Conservation (phyloP, 1,140 invertebrate genomes). For the Polypedilum vanderplanki region DNA sequence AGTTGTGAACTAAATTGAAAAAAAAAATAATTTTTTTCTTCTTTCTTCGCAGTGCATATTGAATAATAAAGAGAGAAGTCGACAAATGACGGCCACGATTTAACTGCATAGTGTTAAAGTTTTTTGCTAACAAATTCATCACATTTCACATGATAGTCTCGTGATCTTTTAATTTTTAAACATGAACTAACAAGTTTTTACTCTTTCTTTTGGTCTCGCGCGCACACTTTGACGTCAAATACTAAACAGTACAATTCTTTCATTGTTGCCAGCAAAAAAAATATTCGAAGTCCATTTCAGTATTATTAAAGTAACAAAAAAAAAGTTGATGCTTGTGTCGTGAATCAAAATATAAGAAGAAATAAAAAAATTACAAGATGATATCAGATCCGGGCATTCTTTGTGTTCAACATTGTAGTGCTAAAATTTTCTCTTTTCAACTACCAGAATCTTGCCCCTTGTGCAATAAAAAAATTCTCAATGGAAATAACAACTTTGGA, state of each 20-base stretch:
- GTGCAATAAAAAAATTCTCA: conserved; percentile 50
- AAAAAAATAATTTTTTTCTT: background rate
- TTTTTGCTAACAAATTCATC: background rate
- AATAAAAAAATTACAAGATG: conserved; percentile 24
- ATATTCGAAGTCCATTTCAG: background rate
- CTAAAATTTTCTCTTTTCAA: conserved; percentile 68
- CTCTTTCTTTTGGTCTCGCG: too few species aligned
- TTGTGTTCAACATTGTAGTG: conserved; percentile 73
- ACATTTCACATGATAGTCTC: background rate
- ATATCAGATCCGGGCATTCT: conserved; percentile 64
- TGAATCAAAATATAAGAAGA: background rate
- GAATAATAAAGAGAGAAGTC: background rate
- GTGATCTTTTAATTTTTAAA: background rate
- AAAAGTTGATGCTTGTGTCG: background rate
- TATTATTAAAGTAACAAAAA: background rate
- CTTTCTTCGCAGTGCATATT: background rate
- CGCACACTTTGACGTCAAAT: background rate
- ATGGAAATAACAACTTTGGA: conserved; percentile 49
- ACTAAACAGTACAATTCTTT: background rate
- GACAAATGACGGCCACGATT: background rate
- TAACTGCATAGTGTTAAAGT: background rate
- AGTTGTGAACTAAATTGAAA: background rate
- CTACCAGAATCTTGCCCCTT: conserved; percentile 63
- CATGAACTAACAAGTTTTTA: background rate
- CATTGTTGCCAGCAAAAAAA: background rate